phyloP scores from a whole-genome alignment of 2,113 vertebrate species.

The Protomyctophum bolini region DNA sequence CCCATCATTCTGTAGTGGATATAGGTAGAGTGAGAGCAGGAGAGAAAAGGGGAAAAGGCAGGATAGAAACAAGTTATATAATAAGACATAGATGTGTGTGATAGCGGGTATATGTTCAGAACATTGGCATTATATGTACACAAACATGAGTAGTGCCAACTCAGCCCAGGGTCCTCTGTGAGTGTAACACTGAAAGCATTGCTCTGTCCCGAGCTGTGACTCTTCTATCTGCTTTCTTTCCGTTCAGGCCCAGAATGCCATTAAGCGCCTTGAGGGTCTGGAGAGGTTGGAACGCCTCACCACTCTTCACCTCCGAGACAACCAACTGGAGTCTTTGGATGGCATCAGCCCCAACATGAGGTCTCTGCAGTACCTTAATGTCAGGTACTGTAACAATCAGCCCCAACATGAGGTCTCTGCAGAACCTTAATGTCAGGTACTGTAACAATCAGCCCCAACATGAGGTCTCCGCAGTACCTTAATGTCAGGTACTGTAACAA shows the following conservation, averaged over 20 bases:
- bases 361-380: conserved; percentile 89
- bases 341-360: conserved; percentile 86
- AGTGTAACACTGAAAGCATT: not conserved
- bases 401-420: conserved; percentile 83
- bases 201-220: not conserved
- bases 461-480: conserved; percentile 90
- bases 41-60: no score
- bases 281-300: conserved; percentile 80
- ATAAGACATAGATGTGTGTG: no score
- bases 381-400: conserved; percentile 77
- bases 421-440: conserved; percentile 87
- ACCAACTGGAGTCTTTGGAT: conserved; percentile 82
- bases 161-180: no score
- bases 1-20: no score
- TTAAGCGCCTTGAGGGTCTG: conserved; percentile 84
- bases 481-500: conserved; percentile 78
- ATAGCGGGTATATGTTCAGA: no score
- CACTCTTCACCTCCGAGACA: conserved; percentile 89
- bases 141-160: no score
- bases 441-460: conserved; percentile 71
- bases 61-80: no score
- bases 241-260: conserved; percentile 85
- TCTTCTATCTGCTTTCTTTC: not conserved
- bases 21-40: no score
- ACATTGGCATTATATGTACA: no score